phyloP scores from a whole-genome alignment of 37 sponge, comb jelly and placozoan species.

The Lycopodina hypogea region DNA sequence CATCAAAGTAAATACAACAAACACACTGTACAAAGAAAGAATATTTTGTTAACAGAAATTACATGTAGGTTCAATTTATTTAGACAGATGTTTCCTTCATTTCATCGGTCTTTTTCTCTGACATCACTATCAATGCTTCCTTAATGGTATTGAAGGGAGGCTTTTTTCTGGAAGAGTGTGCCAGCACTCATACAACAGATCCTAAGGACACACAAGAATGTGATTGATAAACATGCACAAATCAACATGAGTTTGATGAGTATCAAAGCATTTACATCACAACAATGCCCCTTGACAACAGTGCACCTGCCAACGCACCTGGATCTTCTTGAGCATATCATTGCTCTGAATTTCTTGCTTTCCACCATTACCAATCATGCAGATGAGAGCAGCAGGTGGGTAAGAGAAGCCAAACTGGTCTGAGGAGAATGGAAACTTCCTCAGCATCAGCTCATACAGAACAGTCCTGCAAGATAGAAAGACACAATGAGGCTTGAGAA shows the following conservation, averaged over 20 bases:
- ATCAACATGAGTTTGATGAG: background rate
- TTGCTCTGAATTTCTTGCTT: constrained; percentile 37
- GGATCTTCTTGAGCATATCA: constrained; percentile 47
- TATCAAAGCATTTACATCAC: background rate
- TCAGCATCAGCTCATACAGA: constrained; percentile 80
- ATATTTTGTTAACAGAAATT: too few species aligned
- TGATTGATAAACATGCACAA: too few species aligned
- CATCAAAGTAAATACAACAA: too few species aligned
- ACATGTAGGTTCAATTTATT: background rate
- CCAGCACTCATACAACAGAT: constrained; percentile 55
- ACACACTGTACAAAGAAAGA: too few species aligned
- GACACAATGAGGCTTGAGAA: background rate
- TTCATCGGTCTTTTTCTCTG: constrained; percentile 42
- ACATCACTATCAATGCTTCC: constrained; percentile 27
- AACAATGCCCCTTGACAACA: too few species aligned
- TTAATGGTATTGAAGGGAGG: constrained; percentile 42
- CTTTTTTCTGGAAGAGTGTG: constrained; percentile 27
- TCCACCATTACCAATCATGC: constrained; percentile 43
- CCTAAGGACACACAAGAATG: constrained; percentile 10
- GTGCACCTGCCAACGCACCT: constrained; percentile 40
- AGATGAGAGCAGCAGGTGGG: constrained; percentile 46
- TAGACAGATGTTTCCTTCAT: constrained; percentile 20
- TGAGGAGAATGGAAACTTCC: constrained; percentile 67
- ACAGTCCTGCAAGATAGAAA: constrained; percentile 51
- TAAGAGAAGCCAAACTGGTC: constrained; percentile 39